Conservation (phyloP, 2,113 vertebrate genomes). For the Maccullochella peelii region DNA sequence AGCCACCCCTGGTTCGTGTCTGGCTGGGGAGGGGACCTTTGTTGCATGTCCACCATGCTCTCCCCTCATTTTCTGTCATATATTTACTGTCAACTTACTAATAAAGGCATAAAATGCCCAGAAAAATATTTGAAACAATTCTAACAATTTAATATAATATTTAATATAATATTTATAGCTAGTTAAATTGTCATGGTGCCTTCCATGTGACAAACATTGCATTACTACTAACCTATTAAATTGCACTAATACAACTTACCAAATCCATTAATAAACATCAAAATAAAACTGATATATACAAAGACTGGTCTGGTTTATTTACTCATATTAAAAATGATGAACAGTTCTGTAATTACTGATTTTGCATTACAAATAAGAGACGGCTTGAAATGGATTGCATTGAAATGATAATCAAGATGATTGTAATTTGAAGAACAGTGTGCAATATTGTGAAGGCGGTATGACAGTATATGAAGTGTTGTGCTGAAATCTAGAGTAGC, state of each 20-base stretch:
- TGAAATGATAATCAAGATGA: neutral
- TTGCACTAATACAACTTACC: neutral
- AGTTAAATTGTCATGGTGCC: neutral
- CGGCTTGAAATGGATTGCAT: neutral
- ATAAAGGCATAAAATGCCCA: neutral
- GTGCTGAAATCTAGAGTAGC: neutral
- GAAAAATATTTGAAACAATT: neutral
- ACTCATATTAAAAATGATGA: neutral
- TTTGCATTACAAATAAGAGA: neutral
- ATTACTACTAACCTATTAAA: constrained; percentile 5
- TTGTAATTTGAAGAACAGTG: neutral
- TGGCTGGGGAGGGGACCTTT: neutral
- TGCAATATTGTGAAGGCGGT: neutral
- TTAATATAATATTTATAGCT: too few species aligned
- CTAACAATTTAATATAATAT: neutral
- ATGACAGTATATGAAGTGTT: neutral
- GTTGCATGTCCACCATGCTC: neutral
- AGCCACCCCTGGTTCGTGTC: neutral
- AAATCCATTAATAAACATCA: neutral
- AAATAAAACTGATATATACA: constrained; percentile 49
- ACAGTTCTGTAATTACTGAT: neutral
- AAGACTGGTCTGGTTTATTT: constrained; percentile 39
- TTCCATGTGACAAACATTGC: neutral
- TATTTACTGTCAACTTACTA: neutral
- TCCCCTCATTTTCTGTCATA: neutral